Base-by-base conservation (phyloP, 64 coral and sea anemone species). In the Stylophora pistillata region DNA sequence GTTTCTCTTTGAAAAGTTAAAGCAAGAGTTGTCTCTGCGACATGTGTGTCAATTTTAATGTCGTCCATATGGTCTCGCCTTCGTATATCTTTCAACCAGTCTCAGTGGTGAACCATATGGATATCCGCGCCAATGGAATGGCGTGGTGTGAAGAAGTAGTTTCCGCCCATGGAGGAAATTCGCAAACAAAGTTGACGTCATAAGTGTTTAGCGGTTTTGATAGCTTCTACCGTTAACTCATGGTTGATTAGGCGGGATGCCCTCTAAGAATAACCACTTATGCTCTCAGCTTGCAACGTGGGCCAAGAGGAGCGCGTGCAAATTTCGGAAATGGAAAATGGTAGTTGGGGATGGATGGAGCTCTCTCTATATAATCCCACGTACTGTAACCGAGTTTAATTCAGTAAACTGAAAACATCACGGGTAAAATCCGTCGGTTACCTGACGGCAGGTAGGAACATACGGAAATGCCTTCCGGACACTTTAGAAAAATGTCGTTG, bases 151-250 rank as follows among this genome's bases (percentile, higher is more conserved):
- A 69, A 62, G 62, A 47, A 47, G 3, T 31, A 25, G 53, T 70
- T 84, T 84, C 80, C 80, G 80, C 30, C 33, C 33, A 7, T 29
- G 4, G 27, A 84, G 60, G 80, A 68, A 84, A 20, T 26, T 53
- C 37, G n/a, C 17, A 20, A 34, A 53, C 30, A 12, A 34, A 52
- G 5, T 84, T 10, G 3, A 70, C 34, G 53, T 53, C 80, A 53
- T 69, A 15, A 60, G 4, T 30, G 59, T 53, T 69, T 70, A 31
- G 60, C 80, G 20, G 80, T 68, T 70, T 53, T 15, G 13, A 69
- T 13, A 16, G 77, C 55, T 32, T 60, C 26, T 59, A 17, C 16
- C 30, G 64, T 68, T 68, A 21, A 68, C 61, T 18, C 61, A 21
- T 56, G 30, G 28, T 62, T 9, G 79, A 41, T 82, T 41, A 26